Percentiles rank a stretch among this genome's conserved stretches.
phyloP scores from a whole-genome alignment of 1,140 invertebrate species.

The Venustaconcha ellipsiformis region DNA sequence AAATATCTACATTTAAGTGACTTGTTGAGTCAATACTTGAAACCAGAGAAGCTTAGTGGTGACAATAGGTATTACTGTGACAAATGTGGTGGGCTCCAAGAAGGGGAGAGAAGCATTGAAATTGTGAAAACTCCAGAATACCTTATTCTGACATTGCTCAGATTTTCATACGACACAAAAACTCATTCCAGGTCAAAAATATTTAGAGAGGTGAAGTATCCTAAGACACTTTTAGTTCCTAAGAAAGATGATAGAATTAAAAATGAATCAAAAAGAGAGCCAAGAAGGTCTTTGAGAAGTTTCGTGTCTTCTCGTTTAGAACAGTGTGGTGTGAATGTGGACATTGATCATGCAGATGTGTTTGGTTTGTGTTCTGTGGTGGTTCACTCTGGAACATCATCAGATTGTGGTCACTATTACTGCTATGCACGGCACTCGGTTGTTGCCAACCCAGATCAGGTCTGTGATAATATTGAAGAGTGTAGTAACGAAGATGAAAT shows the following conservation, averaged over 20 bases:
- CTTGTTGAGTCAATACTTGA: constrained; percentile 81
- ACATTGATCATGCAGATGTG: constrained; percentile 49
- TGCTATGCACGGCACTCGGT: constrained; percentile 77
- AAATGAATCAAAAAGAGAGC: constrained; percentile 43
- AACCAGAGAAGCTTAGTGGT: constrained; percentile 81
- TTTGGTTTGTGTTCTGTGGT: constrained; percentile 85
- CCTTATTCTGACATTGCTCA: constrained; percentile 83
- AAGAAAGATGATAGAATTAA: constrained; percentile 27
- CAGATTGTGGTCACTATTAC: constrained; percentile 89
- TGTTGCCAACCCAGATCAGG: constrained; percentile 35
- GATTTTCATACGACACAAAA: constrained; percentile 83
- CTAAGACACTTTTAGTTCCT: constrained; percentile 60
- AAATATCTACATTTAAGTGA: constrained; percentile 47
- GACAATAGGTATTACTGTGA: constrained; percentile 87
- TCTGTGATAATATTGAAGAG: constrained; percentile 36
- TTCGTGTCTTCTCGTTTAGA: constrained; percentile 27
- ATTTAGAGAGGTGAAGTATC: constrained; percentile 66
- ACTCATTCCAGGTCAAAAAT: constrained; percentile 80
- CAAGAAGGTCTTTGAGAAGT: constrained; percentile 31
- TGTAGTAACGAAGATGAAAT: constrained; percentile 39
- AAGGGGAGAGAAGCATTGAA: constrained; percentile 81
- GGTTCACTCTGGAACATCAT: constrained; percentile 83
- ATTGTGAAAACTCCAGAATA: constrained; percentile 81
- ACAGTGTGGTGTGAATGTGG: constrained; percentile 58
- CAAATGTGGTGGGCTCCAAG: constrained; percentile 79